Percentiles rank a stretch among this genome's conserved stretches.
phyloP scores from a whole-genome alignment of 2,888 invertebrate species.

The Tillus elongatus region DNA sequence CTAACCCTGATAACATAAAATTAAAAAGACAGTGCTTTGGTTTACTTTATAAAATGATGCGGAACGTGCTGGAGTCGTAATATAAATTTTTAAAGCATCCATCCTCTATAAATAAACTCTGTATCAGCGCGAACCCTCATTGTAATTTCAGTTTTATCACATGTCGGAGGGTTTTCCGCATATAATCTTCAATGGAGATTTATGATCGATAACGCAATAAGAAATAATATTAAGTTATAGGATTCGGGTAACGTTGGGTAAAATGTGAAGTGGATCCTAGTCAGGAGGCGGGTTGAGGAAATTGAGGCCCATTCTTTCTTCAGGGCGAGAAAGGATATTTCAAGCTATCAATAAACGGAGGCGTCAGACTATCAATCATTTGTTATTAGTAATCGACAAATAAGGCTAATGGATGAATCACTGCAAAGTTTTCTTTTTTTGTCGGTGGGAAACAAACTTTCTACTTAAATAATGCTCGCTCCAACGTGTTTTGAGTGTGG shows the following conservation, averaged over 20 bases:
- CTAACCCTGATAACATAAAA: no score
- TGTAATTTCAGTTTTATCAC: no score
- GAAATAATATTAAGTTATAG: no score
- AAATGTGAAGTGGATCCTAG: neutral
- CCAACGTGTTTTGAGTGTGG: neutral
- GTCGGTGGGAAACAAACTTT: conserved; percentile 16
- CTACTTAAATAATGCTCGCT: conserved; percentile 15
- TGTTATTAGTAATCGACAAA: conserved; percentile 28
- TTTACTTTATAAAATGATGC: no score
- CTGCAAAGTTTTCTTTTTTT: conserved; percentile 23
- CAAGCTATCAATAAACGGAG: conserved; percentile 21
- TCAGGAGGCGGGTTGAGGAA: neutral
- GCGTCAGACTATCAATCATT: conserved; percentile 27
- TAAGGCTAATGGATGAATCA: conserved; percentile 28
- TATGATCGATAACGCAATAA: neutral
- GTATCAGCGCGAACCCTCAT: no score
- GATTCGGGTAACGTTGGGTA: no score
- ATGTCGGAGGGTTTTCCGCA: no score
- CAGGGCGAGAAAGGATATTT: conserved; percentile 19
- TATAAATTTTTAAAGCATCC: no score
- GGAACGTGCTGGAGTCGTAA: no score
- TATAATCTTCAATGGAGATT: no score
- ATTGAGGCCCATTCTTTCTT: conserved; percentile 12
- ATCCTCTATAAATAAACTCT: no score
- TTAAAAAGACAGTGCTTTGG: no score